Evolutionary conservation across 1,140 invertebrate genomes (phyloP).

Genomic region (Oedothorax gibbosus): DNA sequence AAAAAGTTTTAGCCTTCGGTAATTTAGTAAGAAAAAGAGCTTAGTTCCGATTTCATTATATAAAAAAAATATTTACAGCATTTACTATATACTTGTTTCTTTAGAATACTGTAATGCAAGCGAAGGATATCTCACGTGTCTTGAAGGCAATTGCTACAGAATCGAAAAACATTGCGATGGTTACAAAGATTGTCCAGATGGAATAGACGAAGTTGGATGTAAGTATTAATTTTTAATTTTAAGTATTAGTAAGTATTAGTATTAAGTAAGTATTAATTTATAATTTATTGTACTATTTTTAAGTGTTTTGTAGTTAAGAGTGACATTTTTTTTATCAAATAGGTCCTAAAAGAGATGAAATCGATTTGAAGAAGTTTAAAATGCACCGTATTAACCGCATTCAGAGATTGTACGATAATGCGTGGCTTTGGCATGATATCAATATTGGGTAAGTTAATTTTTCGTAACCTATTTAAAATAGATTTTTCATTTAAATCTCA

Average conservation of each 20-base stretch:
- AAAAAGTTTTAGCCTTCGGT: too few species aligned
- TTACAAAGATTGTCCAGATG: slow-evolving; percentile 79
- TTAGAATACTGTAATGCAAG: slow-evolving; percentile 78
- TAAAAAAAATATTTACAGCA: background rate
- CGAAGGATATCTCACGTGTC: slow-evolving; percentile 81
- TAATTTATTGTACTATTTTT: background rate
- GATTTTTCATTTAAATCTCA: background rate
- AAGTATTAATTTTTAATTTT: slow-evolving; percentile 66
- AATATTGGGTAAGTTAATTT: slow-evolving; percentile 81
- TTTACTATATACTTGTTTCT: background rate
- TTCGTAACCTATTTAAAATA: background rate
- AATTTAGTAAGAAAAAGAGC: background rate
- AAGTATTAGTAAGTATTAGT: too few species aligned
- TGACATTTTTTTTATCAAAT: background rate
- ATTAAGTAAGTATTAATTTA: slow-evolving; percentile 71
- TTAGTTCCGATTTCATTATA: background rate
- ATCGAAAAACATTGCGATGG: slow-evolving; percentile 83
- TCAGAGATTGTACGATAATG: slow-evolving; percentile 90
- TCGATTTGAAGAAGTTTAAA: slow-evolving; percentile 67
- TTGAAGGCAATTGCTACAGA: slow-evolving; percentile 82
- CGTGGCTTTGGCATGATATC: slow-evolving; percentile 95
- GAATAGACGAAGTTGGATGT: slow-evolving; percentile 89
- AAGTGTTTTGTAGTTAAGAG: background rate
- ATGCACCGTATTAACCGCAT: slow-evolving; percentile 88
- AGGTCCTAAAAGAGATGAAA: slow-evolving; percentile 53